Evolutionary conservation across 1,140 invertebrate genomes (phyloP).

Genomic region (Pogonognathellus flavescens): DNA sequence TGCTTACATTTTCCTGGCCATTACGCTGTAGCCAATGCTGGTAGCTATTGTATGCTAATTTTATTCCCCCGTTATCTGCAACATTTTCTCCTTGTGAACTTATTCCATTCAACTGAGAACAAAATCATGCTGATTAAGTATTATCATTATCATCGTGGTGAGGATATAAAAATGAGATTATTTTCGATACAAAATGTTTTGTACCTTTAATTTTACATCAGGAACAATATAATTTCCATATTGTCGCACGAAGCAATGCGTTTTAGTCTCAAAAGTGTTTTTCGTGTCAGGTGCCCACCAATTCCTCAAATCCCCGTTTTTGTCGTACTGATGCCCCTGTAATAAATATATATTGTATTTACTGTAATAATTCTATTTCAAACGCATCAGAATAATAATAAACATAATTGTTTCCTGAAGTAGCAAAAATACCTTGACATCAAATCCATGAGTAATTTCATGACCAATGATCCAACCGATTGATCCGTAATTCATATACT

Average conservation of each 20-base stretch:
- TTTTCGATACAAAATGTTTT: neutral
- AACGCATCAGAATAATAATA: no score
- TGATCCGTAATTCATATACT: slow-evolving; percentile 83
- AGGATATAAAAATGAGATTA: neutral
- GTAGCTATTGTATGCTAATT: slow-evolving; percentile 68
- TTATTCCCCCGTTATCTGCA: slow-evolving; percentile 74
- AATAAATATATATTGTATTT: no score
- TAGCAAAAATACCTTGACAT: slow-evolving; percentile 73
- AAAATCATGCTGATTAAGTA: neutral
- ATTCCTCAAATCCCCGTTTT: slow-evolving; percentile 75
- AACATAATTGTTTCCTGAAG: neutral
- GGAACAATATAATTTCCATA: slow-evolving; percentile 76
- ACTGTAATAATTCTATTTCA: no score
- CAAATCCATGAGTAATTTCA: slow-evolving; percentile 80
- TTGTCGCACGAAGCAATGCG: slow-evolving; percentile 80
- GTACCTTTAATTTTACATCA: slow-evolving; percentile 68
- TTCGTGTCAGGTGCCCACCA: slow-evolving; percentile 78
- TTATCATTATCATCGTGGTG: neutral
- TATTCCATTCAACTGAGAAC: slow-evolving; percentile 69
- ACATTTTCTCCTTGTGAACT: slow-evolving; percentile 73
- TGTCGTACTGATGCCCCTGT: slow-evolving; percentile 77
- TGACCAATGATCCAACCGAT: slow-evolving; percentile 81
- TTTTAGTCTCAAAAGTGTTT: slow-evolving; percentile 73
- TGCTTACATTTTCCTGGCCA: slow-evolving; percentile 49
- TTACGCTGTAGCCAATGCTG: slow-evolving; percentile 65